These are phyloP conservation scores for Cydia amplana DNA, from an alignment of 1,140 invertebrate species.

Conservation along the genomic window DNA sequence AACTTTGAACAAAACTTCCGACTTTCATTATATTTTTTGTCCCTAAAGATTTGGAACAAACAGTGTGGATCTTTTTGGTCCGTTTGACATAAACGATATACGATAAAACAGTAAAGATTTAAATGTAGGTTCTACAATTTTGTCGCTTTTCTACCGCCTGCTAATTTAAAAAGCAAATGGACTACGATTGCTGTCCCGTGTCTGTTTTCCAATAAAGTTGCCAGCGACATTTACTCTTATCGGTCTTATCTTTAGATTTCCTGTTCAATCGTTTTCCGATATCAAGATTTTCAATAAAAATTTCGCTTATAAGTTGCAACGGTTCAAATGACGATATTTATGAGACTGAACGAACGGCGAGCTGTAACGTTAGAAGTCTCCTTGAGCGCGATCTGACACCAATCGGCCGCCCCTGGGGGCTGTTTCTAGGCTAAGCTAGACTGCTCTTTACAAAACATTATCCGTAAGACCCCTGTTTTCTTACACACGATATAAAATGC, in stretches of 20 bases:
- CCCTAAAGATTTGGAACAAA: not conserved
- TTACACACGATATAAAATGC: not conserved
- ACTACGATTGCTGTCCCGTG: not conserved
- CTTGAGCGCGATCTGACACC: not conserved
- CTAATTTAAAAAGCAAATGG: not conserved
- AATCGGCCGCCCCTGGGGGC: not conserved
- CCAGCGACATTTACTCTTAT: not conserved
- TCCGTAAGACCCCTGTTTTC: not conserved
- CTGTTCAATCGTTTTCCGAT: not conserved
- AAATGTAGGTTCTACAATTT: not conserved
- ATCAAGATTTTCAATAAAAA: constrained; percentile 1
- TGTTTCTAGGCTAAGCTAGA: not conserved
- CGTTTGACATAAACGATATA: not conserved
- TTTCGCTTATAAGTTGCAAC: not conserved
- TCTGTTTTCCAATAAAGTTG: not conserved
- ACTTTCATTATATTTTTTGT: constrained; percentile 7
- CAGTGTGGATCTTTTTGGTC: not conserved
- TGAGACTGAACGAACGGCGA: not conserved
- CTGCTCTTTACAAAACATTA: not conserved
- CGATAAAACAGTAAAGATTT: not conserved
- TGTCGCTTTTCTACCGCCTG: not conserved
- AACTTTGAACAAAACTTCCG: not conserved
- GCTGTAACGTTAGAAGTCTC: constrained; percentile 2
- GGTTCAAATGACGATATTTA: not conserved
- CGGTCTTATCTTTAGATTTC: not conserved